Conservation (phyloP, 2,797 vertebrate species). For the Chrysocyon brachyurus region DNA sequence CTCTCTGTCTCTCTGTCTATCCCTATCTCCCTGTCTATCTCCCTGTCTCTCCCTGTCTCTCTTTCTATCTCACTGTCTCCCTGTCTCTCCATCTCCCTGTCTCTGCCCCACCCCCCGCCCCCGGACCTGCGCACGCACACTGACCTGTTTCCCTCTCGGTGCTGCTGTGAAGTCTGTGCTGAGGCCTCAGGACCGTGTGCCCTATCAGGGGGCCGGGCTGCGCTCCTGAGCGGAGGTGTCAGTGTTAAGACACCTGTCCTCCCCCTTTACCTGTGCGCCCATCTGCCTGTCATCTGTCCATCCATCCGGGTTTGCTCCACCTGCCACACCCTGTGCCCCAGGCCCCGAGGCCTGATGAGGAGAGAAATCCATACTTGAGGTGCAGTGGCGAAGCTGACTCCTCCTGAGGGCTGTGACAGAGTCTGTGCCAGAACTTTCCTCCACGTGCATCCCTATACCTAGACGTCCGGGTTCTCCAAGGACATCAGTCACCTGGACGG, state of each 20-base stretch:
- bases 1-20: no score
- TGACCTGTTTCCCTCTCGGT: rapidly evolving
- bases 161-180: rapidly evolving
- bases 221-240: rapidly evolving
- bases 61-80: no score
- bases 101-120: background rate
- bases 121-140: background rate
- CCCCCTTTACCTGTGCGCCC: rapidly evolving
- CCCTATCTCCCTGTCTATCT: background rate
- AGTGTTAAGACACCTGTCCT: background rate
- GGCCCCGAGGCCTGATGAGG: no score
- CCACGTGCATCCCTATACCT: rapidly evolving
- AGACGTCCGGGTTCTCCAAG: background rate
- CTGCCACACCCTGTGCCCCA: no score
- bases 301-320: no score
- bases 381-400: background rate
- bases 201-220: no score
- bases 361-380: background rate
- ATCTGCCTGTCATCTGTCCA: background rate
- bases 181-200: no score
- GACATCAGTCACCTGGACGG: background rate
- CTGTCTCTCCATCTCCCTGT: background rate
- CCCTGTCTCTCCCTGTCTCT: background rate
- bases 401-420: no score
- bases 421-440: no score